Evolutionary conservation across 1,140 invertebrate genomes (phyloP), one percentile per base, ranked within the genome.

Genomic region (Physella acuta): DNA sequence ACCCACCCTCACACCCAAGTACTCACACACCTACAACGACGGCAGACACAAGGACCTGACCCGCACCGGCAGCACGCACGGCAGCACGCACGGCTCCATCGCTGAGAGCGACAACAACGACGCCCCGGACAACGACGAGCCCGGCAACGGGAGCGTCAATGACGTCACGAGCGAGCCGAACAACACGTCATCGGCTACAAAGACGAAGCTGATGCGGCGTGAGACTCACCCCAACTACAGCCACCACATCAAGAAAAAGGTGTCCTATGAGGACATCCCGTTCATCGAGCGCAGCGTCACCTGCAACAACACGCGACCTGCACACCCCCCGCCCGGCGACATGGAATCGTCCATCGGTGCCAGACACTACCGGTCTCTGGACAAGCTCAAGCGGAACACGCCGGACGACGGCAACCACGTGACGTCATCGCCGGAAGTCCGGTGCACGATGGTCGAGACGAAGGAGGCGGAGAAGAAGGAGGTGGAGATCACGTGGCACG

Each of bases 401-500:
- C 44, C 36, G 5, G 34, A 55, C 17, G 49, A 55, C 31, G 26
- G 30, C n/a, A 52, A 44, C 24, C 17, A 24, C 30, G 26, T 53
- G 37, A n/a, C 24, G 33, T 31, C 24, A n/a, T n/a, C 36, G 26
- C 55, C 53, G 5, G 73, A 74, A 34, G 64, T 70, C n/a, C 70
- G 39, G 24, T 26, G 70, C 24, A 51, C 71, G 17, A 64, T 74
- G 56, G 36, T 59, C 17, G 70, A 52, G 2, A 20, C 2, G 2
- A 30, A 37, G 17, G 3, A 36, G 30, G 17, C 59, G 11, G 53
- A 59, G 1, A 55, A 55, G 11, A 68, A 68, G n/a, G 33, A 51
- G 1, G 31, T 28, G 31, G 64, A 72, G 34, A 55, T 73, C 24
- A 71, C 74, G 61, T 75, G 74, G 74, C 74, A 75, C 63, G 74